Base-by-base conservation (phyloP, 2,797 vertebrate genomes). In the Podarcis lilfordi region DNA sequence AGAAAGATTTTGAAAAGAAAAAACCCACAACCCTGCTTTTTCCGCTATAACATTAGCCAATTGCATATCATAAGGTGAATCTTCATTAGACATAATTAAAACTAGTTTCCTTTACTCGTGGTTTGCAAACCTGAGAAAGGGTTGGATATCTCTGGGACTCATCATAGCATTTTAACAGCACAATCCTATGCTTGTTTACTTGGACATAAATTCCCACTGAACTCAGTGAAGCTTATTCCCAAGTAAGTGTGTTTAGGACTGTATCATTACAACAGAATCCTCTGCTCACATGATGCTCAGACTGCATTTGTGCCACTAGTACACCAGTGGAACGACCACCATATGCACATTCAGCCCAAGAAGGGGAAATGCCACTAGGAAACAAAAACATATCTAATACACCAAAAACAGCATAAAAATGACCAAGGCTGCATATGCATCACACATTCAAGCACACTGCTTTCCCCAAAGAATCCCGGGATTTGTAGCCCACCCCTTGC, bases 1-100 rank as follows among this genome's bases (percentile, higher is more conserved):
- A 45, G 2, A 80, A 72, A 86, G 75, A 92, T 92, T 89, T 43
- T 92, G 80, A 23, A 86, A 89, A 59, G 76, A 66, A 15, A 15
- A 55, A 55, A 1, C 50, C 50, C 50, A 55, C 50, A 55, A 55
- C 3, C 50, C 21, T 77, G 59, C 7, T 64, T 81, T 81, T 85
- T 81, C 43, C 40, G 10, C 4, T 69, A 8, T 69, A 85, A 75
- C 43, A 50, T 85, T 85, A 69, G 2, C 8, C 37, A 21, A 8
- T 80, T 68, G 1, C 0, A 0, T 61, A 29, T 29, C 7, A 3
- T 80, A 59, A 23, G 4, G 55, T 92, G 92, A 69, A 35, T 83
- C 72, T 35, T 82, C 17, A 0, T 0, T 50, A 43, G 27, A 2
- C 10, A 0, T 72, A 43, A 71, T 8, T 92, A 59, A 45, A 84